A percentile compares a stretch with the other conserved stretches of the same genome.
phyloP scores from a whole-genome alignment of 2,797 vertebrate species.

The Ctenochaetus hawaiiensis region DNA sequence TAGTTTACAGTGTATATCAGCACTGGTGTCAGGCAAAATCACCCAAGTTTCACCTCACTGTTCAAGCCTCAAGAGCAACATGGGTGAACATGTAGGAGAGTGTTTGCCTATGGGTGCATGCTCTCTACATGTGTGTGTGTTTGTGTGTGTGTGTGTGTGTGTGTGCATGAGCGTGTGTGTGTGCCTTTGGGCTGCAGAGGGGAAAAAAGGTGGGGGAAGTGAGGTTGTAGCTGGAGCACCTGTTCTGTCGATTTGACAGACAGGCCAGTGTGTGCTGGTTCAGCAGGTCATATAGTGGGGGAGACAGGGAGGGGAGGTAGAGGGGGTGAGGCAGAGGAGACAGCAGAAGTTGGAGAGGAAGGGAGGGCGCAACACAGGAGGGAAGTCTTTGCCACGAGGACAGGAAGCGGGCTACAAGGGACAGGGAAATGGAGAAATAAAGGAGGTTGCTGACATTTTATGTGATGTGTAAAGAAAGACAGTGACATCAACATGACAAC shows the following conservation, averaged over 20 bases:
- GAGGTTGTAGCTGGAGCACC: slow-evolving; percentile 83
- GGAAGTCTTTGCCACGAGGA: slow-evolving; percentile 2
- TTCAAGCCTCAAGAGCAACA: slow-evolving; percentile 23
- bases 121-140: slow-evolving; percentile 30
- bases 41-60: slow-evolving; percentile 31
- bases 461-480: slow-evolving; percentile 60
- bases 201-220: slow-evolving; percentile 64
- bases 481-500: slow-evolving; percentile 53
- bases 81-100: slow-evolving; percentile 27
- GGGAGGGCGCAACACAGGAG: slow-evolving; percentile 14
- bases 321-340: slow-evolving; percentile 39
- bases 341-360: slow-evolving; percentile 41
- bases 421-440: background rate
- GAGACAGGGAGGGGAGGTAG: slow-evolving; percentile 34
- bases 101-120: slow-evolving; percentile 9
- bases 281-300: slow-evolving; percentile 83
- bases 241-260: slow-evolving; percentile 86
- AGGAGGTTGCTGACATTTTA: slow-evolving; percentile 63
- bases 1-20: slow-evolving; percentile 47
- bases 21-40: slow-evolving; percentile 35
- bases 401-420: slow-evolving; percentile 20
- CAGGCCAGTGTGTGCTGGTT: slow-evolving; percentile 87
- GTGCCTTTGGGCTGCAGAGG: slow-evolving; percentile 36
- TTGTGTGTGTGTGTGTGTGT: slow-evolving; percentile 29
- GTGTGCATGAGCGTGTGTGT: slow-evolving; percentile 31